These are phyloP conservation scores for Eospalax fontanierii DNA, from an alignment of 2,797 vertebrate genomes.

Conservation along the genomic window DNA sequence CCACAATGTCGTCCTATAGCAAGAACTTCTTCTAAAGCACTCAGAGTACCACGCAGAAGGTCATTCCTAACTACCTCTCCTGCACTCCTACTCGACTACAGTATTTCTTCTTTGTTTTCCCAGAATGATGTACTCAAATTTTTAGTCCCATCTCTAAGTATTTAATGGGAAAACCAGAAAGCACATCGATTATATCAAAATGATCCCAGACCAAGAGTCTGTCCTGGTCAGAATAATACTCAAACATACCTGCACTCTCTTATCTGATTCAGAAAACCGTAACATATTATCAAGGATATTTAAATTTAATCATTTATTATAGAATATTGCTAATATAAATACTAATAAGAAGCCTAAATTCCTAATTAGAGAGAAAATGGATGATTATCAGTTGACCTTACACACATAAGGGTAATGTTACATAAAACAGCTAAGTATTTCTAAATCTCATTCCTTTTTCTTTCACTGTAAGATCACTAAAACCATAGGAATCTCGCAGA, in stretches of 20 bases:
- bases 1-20: background rate
- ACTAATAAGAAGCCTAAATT: background rate
- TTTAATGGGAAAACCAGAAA: background rate
- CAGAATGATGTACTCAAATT: background rate
- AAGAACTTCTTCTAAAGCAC: background rate
- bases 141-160: background rate
- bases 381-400: background rate
- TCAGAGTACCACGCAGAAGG: background rate
- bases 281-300: background rate
- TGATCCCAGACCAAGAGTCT: conserved; percentile 27
- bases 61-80: background rate
- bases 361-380: background rate
- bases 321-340: background rate
- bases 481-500: background rate
- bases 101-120: background rate
- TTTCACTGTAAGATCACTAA: background rate
- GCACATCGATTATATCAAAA: background rate
- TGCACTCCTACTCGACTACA: background rate
- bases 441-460: background rate
- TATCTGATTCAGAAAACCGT: background rate
- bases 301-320: background rate
- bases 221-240: background rate
- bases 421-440: conserved; percentile 17
- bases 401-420: background rate
- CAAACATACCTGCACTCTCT: background rate